Evolutionary conservation across 2,888 invertebrate species (phyloP).

Genomic region (Pyrochroa serraticornis): DNA sequence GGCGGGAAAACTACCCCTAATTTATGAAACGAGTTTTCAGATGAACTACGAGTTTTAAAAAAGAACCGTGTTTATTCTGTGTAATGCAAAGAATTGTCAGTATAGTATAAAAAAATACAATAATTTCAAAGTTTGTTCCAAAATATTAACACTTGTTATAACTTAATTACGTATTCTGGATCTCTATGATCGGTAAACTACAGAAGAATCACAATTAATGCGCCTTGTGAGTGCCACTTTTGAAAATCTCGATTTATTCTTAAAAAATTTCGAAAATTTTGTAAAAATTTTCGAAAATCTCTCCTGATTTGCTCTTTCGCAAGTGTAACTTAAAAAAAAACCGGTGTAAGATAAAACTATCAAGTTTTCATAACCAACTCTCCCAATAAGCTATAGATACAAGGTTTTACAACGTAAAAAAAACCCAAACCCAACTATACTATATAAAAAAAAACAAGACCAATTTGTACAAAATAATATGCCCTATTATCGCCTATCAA

Average conservation of each 20-base stretch:
- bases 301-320: neutral
- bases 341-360: constrained; percentile 1
- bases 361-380: constrained; percentile 11
- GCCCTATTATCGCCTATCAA: neutral
- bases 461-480: constrained; percentile 17
- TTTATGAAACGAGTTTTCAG: no score
- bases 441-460: constrained; percentile 3
- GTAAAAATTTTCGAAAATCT: no score
- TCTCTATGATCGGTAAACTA: neutral
- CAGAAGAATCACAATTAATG: constrained; percentile 17
- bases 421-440: constrained; percentile 22
- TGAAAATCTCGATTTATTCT: no score
- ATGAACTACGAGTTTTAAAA: constrained; percentile 6
- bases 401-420: constrained; percentile 12
- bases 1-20: constrained; percentile 35
- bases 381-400: constrained; percentile 21
- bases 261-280: no score
- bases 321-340: constrained; percentile 11
- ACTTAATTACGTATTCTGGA: constrained; percentile 20
- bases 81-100: constrained; percentile 22
- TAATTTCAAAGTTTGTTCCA: constrained; percentile 21
- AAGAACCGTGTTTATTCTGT: constrained; percentile 19
- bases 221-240: no score
- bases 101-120: constrained; percentile 32
- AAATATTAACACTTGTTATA: constrained; percentile 18